Evolutionary conservation across 1,140 invertebrate genomes (phyloP), one percentile per base, ranked within the genome.

Genomic region (Trichonephila inaurata): DNA sequence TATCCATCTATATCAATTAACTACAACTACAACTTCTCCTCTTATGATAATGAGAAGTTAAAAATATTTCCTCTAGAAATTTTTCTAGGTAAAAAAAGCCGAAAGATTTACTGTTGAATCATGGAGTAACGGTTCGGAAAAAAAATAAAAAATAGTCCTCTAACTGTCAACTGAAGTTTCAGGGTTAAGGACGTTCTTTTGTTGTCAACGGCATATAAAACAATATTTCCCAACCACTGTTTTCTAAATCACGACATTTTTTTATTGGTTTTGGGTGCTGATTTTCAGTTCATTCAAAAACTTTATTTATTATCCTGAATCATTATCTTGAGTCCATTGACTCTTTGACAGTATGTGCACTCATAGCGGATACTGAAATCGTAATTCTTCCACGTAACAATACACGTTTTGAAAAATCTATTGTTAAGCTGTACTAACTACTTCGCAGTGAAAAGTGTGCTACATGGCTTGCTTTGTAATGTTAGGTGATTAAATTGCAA

Each of bases 121-220:
- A 51, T 12, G 5, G 7, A 51, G 10, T 24, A 69, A 69, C 24
- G 24, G 24, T n/a, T 69, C 1, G 66, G 24, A 28, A 28, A 69
- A 69, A 69, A 1, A 28, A 66, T 66, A 28, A 28, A 28, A 28
- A 28, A 28, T 28, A n/a, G n/a, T 69, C 10, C 24, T 69, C n/a
- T 14, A 21, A 10, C 66, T 69, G 66, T 69, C 66, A 24, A 2
- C 2, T 21, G 24, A 24, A 69, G 24, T 69, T 21, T 69, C 66
- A 69, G 66, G 66, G 66, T 69, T 69, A 69, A 69, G 66, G 66
- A 69, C 66, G 66, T 24, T 69, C 66, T n/a, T 24, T 69, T 69
- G 66, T 69, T 24, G 66, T 24, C 66, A 69, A 69, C n/a, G 12
- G 10, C 8, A 24, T 69, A 69, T 8, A 69, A 69, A 69, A 69